phyloP scores from a whole-genome alignment of 2,113 vertebrate genomes.

The Falco punctatus region DNA sequence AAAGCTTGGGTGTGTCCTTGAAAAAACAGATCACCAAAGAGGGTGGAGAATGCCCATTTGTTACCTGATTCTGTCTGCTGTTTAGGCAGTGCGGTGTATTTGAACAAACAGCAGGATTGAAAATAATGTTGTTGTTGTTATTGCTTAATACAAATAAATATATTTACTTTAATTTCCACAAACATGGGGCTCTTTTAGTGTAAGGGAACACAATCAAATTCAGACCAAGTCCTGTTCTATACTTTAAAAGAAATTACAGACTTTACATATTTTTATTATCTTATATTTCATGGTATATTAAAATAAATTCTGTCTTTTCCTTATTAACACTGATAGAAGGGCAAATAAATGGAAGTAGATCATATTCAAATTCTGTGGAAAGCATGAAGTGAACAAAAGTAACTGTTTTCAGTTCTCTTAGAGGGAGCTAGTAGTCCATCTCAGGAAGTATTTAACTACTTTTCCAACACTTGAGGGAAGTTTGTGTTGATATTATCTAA shows the following conservation, averaged over 20 bases:
- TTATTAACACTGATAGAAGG: neutral
- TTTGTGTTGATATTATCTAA: neutral
- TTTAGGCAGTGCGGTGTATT: conserved; percentile 30
- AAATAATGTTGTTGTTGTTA: neutral
- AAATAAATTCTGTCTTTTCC: neutral
- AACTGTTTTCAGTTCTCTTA: neutral
- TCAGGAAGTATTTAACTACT: neutral
- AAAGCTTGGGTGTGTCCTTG: conserved; percentile 70
- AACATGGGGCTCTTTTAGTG: neutral
- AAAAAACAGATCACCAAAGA: conserved; percentile 58
- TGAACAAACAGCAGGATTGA: neutral
- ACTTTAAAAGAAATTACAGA: neutral
- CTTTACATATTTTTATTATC: neutral
- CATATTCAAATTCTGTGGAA: neutral
- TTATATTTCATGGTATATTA: neutral
- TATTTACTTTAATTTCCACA: conserved; percentile 21
- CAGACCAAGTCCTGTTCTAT: neutral
- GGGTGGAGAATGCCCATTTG: conserved; percentile 39
- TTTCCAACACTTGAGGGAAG: neutral
- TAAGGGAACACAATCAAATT: neutral
- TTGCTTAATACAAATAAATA: neutral
- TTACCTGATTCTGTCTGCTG: conserved; percentile 38
- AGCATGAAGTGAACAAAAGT: neutral
- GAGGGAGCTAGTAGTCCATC: neutral
- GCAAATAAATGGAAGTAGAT: neutral